Conservation (phyloP, 2,113 vertebrate genomes). For the Alligator sinensis region DNA sequence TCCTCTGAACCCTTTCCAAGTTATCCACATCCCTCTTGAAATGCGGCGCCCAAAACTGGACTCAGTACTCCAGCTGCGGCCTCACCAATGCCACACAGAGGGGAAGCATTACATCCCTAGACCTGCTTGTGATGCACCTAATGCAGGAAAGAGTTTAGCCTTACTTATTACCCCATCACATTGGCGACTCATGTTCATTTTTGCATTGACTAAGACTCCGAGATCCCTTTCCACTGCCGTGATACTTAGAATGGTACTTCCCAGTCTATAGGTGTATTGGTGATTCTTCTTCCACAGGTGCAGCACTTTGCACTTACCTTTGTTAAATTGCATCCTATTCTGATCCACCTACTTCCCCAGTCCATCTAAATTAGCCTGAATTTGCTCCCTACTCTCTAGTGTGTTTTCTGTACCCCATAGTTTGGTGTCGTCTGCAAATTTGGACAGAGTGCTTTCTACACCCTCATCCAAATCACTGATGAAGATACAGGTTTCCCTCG, state of each 20-base stretch:
- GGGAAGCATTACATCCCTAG: not conserved
- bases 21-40: too few species aligned
- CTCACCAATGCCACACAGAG: too few species aligned
- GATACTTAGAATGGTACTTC: not conserved
- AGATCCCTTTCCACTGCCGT: not conserved
- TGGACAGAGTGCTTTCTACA: constrained; percentile 36
- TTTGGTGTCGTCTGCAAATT: constrained; percentile 36
- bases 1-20: too few species aligned
- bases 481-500: too few species aligned
- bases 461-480: not conserved
- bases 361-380: constrained; percentile 11
- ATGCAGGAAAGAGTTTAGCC: not conserved
- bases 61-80: too few species aligned
- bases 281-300: not conserved
- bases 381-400: constrained; percentile 25
- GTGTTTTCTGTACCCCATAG: constrained; percentile 43
- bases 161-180: not conserved
- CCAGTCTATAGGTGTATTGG: not conserved
- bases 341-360: constrained; percentile 41
- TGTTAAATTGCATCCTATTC: not conserved
- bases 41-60: too few species aligned
- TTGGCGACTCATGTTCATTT: not conserved
- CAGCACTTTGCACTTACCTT: not conserved
- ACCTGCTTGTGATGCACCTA: too few species aligned
- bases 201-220: not conserved